Evolutionary conservation across 2,888 invertebrate genomes (phyloP), one percentile per base, ranked within the genome.

Genomic region (Dryobota labecula): DNA sequence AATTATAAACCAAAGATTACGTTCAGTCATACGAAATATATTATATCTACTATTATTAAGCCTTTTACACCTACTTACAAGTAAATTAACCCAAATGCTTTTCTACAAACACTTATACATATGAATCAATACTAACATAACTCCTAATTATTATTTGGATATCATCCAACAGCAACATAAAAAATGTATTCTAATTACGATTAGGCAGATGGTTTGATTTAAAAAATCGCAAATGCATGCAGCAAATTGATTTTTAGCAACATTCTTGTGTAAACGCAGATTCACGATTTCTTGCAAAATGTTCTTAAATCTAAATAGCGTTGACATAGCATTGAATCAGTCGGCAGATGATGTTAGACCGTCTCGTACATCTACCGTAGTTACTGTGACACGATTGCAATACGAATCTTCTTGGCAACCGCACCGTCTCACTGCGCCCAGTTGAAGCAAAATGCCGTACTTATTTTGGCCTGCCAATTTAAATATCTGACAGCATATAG

Each of bases 381-480:
- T 82, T 75, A 73, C 85, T 87, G 87, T 91, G 92, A 91, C 92
- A 93, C 93, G 86, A 91, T 90, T 95, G 95, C 95, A 95, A 95
- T 90, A 92, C 90, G 95, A 95, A 84, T 92, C 93, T 91, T 94
- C 91, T 96, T 96, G 95, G 95, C 95, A 95, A 84, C 92, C 85
- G 85, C 87, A 83, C 83, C 87, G 83, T 82, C 85, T 80, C 76
- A 84, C 89, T 89, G 93, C 89, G 92, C 95, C 96, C 95, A 95
- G 96, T 93, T 94, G 88, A 91, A 96, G 95, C 96, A 90, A 95
- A 96, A 96, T 96, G 95, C 90, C 95, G 95, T 86, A 95, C 96
- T 96, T 95, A 96, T 96, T 96, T 96, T 94, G 95, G 96, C 93
- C 89, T 94, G 95, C 95, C 95, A 96, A 95, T 94, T 95, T 91